Evolutionary conservation across 2,888 invertebrate genomes (phyloP).

Genomic region (Leptinotarsa rubiginosa): DNA sequence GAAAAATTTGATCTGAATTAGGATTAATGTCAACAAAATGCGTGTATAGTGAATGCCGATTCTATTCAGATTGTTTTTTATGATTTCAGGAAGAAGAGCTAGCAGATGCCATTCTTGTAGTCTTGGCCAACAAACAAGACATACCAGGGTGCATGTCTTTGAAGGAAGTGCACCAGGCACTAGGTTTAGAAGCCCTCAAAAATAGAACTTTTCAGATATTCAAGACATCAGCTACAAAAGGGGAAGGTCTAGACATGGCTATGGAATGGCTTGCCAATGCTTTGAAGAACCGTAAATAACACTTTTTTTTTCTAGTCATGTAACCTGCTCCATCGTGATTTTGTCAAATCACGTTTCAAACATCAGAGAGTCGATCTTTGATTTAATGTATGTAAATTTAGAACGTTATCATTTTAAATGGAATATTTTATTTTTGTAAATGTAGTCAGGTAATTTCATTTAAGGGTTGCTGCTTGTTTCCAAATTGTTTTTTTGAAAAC

Average conservation of each 20-base stretch:
- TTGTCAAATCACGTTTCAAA: constrained; percentile 40
- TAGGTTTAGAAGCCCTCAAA: constrained; percentile 94
- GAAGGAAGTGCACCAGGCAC: constrained; percentile 95
- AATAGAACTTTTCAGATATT: constrained; percentile 99
- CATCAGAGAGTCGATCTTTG: constrained; percentile 33
- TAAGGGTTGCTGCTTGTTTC: too few relatives aligned
- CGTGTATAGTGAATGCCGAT: background rate
- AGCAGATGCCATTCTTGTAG: constrained; percentile 94
- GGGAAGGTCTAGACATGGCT: constrained; percentile 97
- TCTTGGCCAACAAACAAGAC: constrained; percentile 99
- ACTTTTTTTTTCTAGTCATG: constrained; percentile 54
- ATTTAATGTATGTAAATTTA: constrained; percentile 23
- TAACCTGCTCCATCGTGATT: constrained; percentile 37
- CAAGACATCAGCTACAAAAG: constrained; percentile 98
- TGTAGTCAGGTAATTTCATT: constrained; percentile 3
- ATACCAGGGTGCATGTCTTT: constrained; percentile 97
- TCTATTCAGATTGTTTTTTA: constrained; percentile 20
- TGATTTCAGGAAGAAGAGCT: constrained; percentile 91
- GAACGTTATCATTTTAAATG: background rate
- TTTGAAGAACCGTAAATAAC: constrained; percentile 88
- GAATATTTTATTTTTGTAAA: constrained; percentile 8
- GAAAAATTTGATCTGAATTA: too few relatives aligned
- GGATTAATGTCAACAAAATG: too few relatives aligned
- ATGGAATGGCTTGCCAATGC: constrained; percentile 99
- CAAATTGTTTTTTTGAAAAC: too few relatives aligned